Conservation (phyloP, 2,888 invertebrate species). For the Leptinotarsa peninsularis region DNA sequence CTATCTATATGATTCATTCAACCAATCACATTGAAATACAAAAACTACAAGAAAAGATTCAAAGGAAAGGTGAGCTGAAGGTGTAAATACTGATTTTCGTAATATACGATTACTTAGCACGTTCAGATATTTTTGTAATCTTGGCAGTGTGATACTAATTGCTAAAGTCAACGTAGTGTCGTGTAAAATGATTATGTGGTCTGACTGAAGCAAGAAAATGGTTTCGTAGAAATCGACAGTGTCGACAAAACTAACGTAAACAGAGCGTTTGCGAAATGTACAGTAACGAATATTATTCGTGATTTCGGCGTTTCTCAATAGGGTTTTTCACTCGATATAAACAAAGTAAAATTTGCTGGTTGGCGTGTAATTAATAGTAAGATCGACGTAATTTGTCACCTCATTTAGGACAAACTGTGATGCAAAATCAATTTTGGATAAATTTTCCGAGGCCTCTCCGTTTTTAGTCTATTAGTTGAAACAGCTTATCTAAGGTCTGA, state of each 20-base stretch:
- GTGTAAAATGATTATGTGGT: constrained; percentile 11
- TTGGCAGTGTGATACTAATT: background rate
- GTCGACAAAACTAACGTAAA: constrained; percentile 13
- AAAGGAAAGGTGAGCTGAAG: too few species aligned
- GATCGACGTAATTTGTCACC: background rate
- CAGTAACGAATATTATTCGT: background rate
- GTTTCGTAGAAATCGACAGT: constrained; percentile 27
- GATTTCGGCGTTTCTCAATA: too few species aligned
- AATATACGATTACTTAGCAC: too few species aligned
- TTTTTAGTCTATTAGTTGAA: too few species aligned
- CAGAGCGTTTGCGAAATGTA: constrained; percentile 11
- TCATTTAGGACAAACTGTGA: too few species aligned
- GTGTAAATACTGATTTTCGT: too few species aligned
- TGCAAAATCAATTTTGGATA: too few species aligned
- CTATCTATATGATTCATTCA: too few species aligned
- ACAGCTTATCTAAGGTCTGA: too few species aligned
- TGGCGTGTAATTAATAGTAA: background rate
- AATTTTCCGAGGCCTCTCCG: too few species aligned
- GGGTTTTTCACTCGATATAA: constrained; percentile 1
- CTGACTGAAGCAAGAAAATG: constrained; percentile 20
- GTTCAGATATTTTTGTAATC: background rate
- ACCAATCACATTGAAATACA: too few species aligned
- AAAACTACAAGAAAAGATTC: too few species aligned
- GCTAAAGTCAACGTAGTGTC: background rate
- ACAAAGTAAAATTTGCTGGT: constrained; percentile 5